These are phyloP conservation scores for Silurus lanzhouensis DNA, from an alignment of 2,797 vertebrate genomes.

Conservation along the genomic window DNA sequence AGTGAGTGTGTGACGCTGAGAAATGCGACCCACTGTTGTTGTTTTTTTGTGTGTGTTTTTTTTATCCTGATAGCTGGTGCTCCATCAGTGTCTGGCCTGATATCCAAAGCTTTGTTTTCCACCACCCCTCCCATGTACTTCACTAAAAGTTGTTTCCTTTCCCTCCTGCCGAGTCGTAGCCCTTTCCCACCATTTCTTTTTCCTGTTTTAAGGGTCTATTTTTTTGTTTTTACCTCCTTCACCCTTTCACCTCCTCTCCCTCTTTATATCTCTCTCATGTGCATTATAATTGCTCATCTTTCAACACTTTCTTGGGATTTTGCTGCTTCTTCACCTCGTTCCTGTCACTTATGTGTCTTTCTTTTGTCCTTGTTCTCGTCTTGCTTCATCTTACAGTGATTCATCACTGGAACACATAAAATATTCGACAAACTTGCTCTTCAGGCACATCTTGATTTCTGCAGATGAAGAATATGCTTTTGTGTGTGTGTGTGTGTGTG, in stretches of 20 bases:
- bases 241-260: conserved; percentile 40
- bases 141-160: conserved; percentile 75
- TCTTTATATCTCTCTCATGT: neutral
- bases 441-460: conserved; percentile 52
- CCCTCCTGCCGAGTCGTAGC: conserved; percentile 67
- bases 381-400: conserved; percentile 44
- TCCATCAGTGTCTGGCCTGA: conserved; percentile 64
- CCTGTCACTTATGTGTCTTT: conserved; percentile 11
- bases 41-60: conserved; percentile 35
- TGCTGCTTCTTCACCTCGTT: neutral
- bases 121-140: conserved; percentile 60
- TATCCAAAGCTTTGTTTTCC: conserved; percentile 66
- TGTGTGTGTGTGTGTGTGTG: conserved; percentile 29
- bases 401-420: conserved; percentile 59
- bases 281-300: neutral
- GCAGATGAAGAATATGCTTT: conserved; percentile 45
- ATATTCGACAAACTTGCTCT: conserved; percentile 64
- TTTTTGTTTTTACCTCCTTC: conserved; percentile 30
- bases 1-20: conserved; percentile 15
- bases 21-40: conserved; percentile 19
- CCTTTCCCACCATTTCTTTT: conserved; percentile 67
- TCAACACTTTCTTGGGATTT: neutral
- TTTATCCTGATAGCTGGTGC: conserved; percentile 53
- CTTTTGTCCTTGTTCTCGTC: conserved; percentile 55
- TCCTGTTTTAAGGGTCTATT: conserved; percentile 36